Evolutionary conservation across 2,888 invertebrate genomes (phyloP), one percentile per base, ranked within the genome.

Genomic region (Hofmannophila pseudospretella): DNA sequence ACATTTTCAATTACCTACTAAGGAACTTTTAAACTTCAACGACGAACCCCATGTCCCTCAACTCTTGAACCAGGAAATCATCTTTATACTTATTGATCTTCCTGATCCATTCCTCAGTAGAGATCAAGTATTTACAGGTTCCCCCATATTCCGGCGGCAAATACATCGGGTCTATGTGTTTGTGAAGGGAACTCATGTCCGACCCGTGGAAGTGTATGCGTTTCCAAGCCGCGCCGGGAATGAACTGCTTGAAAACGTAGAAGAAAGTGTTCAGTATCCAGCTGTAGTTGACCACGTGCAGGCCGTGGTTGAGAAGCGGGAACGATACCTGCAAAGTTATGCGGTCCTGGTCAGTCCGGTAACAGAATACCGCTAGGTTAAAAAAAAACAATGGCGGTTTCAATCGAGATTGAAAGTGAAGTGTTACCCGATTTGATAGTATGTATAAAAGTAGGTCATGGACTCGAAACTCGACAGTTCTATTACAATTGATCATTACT

Each of bases 241-340:
- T 80, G 42, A 94, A 89, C 9, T 94, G 94, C 63, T 93, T 94
- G 69, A 94, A 94, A 20, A 94, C 85, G 48, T 91, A 91, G 67
- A 91, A 93, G 38, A 92, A 89, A 10, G 92, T 89, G 65, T 93
- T 92, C 51, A 95, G 92, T 1, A 93, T 76, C 93, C 94, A 94
- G 32, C 91, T 93, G 73, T 94, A 93, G 65, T 93, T 91, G 2
- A 95, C 85, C 32, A 95, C 90, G 75, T 95, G 95, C 19, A 94
- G 88, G 0, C 92, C 91, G 49, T 91, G 88, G 30, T 92, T 90
- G 30, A 90, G 89, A 52, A 94, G 88, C 0, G 94, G 94, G 66
- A 93, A 93, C 2, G 92, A 89, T 0, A 92, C 90, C 92, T 92
- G 68, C 5, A 85, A 73, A 42, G 23, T 34, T 37, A 41, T 41